A percentile compares a stretch with the other conserved stretches of the same genome.
These are phyloP conservation scores for Perdita meconis DNA, from an alignment of 2,888 invertebrate species.

Conservation along the genomic window DNA sequence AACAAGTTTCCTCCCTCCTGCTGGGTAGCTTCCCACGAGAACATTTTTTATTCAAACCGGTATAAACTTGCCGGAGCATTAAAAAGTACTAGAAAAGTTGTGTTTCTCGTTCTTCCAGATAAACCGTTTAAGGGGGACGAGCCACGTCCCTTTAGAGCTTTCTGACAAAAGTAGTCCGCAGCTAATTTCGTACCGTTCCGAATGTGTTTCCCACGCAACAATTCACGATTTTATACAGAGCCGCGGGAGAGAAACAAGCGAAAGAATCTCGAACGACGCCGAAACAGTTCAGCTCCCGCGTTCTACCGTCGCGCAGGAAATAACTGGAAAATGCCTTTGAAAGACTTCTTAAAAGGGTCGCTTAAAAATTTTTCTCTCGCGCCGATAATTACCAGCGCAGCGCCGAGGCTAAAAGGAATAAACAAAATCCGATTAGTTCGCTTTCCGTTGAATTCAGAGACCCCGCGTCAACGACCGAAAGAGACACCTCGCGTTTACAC, in stretches of 20 bases:
- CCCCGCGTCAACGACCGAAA: constrained; percentile 13
- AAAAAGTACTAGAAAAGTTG: not conserved
- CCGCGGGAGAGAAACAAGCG: too few relatives aligned
- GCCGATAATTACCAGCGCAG: not conserved
- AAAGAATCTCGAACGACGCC: too few relatives aligned
- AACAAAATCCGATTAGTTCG: not conserved
- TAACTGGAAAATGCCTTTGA: too few relatives aligned
- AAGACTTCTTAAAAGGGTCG: too few relatives aligned
- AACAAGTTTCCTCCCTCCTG: not conserved
- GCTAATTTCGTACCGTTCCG: too few relatives aligned
- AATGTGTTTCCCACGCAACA: too few relatives aligned
- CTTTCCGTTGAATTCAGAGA: not conserved
- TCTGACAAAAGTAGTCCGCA: too few relatives aligned
- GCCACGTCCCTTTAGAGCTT: too few relatives aligned
- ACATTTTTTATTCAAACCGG: not conserved
- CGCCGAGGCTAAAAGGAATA: not conserved
- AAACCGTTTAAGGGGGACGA: too few relatives aligned
- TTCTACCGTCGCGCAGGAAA: too few relatives aligned
- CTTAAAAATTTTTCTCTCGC: not conserved
- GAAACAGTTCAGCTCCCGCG: not conserved
- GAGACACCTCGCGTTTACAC: not conserved
- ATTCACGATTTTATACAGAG: too few relatives aligned
- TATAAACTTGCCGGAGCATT: not conserved
- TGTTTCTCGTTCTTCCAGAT: too few relatives aligned
- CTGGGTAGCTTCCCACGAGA: not conserved